Evolutionary conservation across 2,888 invertebrate genomes (phyloP).

Genomic region (Coenonympha glycerion): DNA sequence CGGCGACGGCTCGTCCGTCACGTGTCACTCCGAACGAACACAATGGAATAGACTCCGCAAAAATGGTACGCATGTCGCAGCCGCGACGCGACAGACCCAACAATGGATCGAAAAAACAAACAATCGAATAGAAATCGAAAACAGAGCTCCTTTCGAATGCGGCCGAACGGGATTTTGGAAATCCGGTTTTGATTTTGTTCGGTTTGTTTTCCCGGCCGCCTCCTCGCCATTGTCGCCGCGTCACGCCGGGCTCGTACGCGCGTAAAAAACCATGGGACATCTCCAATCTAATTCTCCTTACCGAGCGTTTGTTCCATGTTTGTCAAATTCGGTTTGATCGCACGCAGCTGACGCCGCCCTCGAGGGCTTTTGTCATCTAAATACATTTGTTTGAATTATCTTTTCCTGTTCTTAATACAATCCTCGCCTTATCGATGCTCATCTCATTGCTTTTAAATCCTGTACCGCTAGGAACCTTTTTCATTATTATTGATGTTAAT

Average conservation of each 20-base stretch:
- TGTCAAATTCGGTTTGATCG: not conserved
- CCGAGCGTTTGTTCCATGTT: not conserved
- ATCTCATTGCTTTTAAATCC: too few species aligned
- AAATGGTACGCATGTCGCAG: slow-evolving; percentile 70
- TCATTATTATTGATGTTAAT: too few species aligned
- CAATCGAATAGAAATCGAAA: slow-evolving; percentile 75
- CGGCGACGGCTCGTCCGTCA: slow-evolving; percentile 56
- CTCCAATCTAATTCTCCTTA: slow-evolving; percentile 4
- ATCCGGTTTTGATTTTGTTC: slow-evolving; percentile 70
- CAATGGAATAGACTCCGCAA: slow-evolving; percentile 71
- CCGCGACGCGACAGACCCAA: slow-evolving; percentile 55
- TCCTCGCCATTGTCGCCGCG: slow-evolving; percentile 45
- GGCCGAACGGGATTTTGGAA: slow-evolving; percentile 73
- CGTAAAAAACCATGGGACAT: slow-evolving; percentile 29
- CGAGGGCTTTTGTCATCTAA: not conserved
- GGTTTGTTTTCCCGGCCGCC: slow-evolving; percentile 49
- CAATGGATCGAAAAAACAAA: slow-evolving; percentile 72
- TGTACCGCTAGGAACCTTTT: too few species aligned
- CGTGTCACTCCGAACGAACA: slow-evolving; percentile 63
- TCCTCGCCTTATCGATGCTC: not conserved
- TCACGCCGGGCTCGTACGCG: slow-evolving; percentile 29
- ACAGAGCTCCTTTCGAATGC: slow-evolving; percentile 69
- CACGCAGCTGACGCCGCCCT: slow-evolving; percentile 3
- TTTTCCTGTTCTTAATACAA: not conserved
- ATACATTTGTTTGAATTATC: too few species aligned